Evolutionary conservation across 2,113 vertebrate genomes (phyloP).

Genomic region (Larimichthys crocea): DNA sequence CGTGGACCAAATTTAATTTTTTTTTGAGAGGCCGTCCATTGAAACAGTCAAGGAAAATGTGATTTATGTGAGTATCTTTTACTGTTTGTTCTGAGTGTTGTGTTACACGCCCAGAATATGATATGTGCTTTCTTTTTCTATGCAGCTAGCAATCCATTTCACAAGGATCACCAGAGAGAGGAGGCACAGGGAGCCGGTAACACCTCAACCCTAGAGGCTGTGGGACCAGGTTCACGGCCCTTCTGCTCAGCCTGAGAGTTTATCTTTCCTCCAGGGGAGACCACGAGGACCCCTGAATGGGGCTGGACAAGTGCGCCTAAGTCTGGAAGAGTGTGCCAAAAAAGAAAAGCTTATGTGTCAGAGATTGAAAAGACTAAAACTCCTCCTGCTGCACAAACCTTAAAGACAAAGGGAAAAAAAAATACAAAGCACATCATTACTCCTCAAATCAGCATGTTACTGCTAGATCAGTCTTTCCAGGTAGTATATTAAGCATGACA

Average conservation of each 20-base stretch:
- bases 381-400: slow-evolving; percentile 56
- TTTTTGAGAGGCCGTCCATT: slow-evolving; percentile 40
- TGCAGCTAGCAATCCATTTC: slow-evolving; percentile 74
- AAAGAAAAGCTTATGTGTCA: slow-evolving; percentile 51
- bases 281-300: slow-evolving; percentile 63
- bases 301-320: slow-evolving; percentile 30
- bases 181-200: slow-evolving; percentile 47
- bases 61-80: slow-evolving; percentile 43
- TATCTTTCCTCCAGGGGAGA: slow-evolving; percentile 50
- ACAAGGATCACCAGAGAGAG: slow-evolving; percentile 66
- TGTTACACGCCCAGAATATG: slow-evolving; percentile 44
- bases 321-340: slow-evolving; percentile 18
- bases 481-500: slow-evolving; percentile 73
- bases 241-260: slow-evolving; percentile 52
- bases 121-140: slow-evolving; percentile 18
- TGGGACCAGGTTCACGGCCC: slow-evolving; percentile 35
- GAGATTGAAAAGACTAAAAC: slow-evolving; percentile 46
- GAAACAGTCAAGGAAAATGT: slow-evolving; percentile 39
- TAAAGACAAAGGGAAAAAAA: slow-evolving; percentile 45
- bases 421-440: slow-evolving; percentile 68
- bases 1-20: slow-evolving; percentile 50
- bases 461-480: slow-evolving; percentile 67
- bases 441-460: slow-evolving; percentile 76
- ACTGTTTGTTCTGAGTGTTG: slow-evolving; percentile 34
- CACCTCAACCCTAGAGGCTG: slow-evolving; percentile 30